Conservation (phyloP, 1,140 invertebrate species). For the Ruditapes philippinarum region DNA sequence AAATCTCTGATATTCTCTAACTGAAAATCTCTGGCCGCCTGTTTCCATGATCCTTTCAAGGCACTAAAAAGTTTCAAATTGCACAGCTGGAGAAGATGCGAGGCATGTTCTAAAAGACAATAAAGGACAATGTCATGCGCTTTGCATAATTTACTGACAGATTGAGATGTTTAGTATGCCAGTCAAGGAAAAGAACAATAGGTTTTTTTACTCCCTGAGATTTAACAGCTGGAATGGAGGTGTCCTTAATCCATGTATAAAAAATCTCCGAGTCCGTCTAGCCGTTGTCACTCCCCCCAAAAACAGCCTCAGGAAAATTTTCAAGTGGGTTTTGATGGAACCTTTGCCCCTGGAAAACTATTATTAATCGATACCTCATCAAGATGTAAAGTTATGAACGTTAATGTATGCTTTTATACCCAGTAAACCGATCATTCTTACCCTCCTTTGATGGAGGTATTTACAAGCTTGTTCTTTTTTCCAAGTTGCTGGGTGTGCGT, state of each 20-base stretch:
- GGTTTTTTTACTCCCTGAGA: background rate
- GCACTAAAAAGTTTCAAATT: conserved; percentile 7
- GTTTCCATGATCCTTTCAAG: conserved; percentile 14
- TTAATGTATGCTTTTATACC: background rate
- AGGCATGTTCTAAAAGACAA: conserved; percentile 11
- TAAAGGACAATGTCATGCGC: conserved; percentile 17
- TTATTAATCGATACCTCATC: conserved; percentile 52
- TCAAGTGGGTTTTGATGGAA: conserved; percentile 12
- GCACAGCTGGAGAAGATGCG: background rate
- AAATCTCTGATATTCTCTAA: conserved; percentile 4
- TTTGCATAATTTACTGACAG: conserved; percentile 10
- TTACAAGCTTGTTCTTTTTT: no score
- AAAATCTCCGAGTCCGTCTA: conserved; percentile 45
- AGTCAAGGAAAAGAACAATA: conserved; percentile 22
- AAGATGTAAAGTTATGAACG: conserved; percentile 6
- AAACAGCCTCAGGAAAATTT: conserved; percentile 22
- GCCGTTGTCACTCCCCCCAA: conserved; percentile 15
- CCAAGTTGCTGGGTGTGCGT: background rate
- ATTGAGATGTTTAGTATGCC: background rate
- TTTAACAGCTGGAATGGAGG: background rate
- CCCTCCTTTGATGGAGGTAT: background rate
- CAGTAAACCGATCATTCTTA: conserved; percentile 60
- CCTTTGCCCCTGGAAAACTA: conserved; percentile 15
- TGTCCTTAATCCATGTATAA: conserved; percentile 2
- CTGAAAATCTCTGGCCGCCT: conserved; percentile 11